Conservation (phyloP, 2,113 vertebrate genomes). For the Ia io region DNA sequence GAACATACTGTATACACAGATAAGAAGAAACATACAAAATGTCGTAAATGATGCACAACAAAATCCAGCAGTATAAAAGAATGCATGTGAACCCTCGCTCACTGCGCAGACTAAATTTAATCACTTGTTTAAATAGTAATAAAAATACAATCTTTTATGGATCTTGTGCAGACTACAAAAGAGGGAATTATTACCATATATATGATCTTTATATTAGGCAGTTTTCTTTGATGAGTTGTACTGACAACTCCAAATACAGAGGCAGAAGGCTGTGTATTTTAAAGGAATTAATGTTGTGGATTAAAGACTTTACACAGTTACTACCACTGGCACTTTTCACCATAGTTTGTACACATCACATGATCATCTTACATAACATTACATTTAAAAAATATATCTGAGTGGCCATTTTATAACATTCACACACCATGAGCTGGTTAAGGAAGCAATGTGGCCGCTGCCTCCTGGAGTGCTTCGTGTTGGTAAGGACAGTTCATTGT, state of each 20-base stretch:
- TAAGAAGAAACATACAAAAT: conserved; percentile 98
- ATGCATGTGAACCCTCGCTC: conserved; percentile 89
- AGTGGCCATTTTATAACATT: conserved; percentile 87
- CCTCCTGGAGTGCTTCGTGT: conserved; percentile 92
- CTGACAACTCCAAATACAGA: conserved; percentile 85
- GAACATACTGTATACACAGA: conserved; percentile 99
- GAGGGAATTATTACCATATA: conserved; percentile 90
- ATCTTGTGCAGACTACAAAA: conserved; percentile 94
- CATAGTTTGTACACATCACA: conserved; percentile 97
- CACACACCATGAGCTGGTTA: conserved; percentile 86
- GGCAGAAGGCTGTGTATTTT: conserved; percentile 88
- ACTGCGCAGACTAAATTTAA: conserved; percentile 90
- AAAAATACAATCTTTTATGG: conserved; percentile 99
- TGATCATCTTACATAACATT: conserved; percentile 94
- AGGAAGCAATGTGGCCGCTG: conserved; percentile 82
- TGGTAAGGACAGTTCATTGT: conserved; percentile 84
- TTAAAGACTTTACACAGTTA: conserved; percentile 95
- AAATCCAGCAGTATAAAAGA: conserved; percentile 98
- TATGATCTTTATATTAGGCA: conserved; percentile 89
- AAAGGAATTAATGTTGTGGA: conserved; percentile 87
- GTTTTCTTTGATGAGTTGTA: conserved; percentile 88
- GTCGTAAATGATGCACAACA: conserved; percentile 98
- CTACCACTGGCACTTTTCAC: conserved; percentile 98
- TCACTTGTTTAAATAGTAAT: conserved; percentile 99
- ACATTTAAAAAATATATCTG: conserved; percentile 92